These are phyloP conservation scores for Philopedon plagiatum DNA, from an alignment of 2,888 invertebrate species.

Conservation along the genomic window DNA sequence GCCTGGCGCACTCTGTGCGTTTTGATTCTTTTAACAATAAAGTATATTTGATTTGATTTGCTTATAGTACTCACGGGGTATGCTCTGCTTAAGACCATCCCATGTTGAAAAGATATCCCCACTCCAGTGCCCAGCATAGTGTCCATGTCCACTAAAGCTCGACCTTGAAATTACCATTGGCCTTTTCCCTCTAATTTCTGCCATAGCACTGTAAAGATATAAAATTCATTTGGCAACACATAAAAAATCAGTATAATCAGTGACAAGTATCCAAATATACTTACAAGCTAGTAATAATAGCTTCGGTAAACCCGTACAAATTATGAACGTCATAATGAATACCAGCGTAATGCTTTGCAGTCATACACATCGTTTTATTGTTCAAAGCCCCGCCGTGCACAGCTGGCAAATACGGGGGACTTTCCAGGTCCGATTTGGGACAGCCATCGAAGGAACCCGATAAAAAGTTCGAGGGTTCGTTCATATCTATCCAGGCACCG, in stretches of 20 bases:
- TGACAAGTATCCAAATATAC: conserved; percentile 60
- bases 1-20: too few species aligned
- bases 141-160: conserved; percentile 82
- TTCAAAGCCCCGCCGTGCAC: conserved; percentile 74
- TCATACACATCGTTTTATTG: conserved; percentile 86
- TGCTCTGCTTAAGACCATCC: conserved; percentile 82
- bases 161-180: conserved; percentile 86
- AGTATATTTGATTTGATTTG: too few species aligned
- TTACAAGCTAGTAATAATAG: conserved; percentile 82
- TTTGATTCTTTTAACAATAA: too few species aligned
- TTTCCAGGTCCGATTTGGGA: conserved; percentile 72
- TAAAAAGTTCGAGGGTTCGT: conserved; percentile 88
- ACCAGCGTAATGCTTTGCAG: conserved; percentile 79
- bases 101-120: conserved; percentile 85
- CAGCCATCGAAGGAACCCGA: conserved; percentile 73
- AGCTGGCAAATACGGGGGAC: conserved; percentile 79
- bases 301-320: conserved; percentile 82
- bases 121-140: conserved; percentile 86
- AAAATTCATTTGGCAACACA: background rate
- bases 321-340: conserved; percentile 85
- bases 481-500: conserved; percentile 94
- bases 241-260: background rate
- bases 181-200: conserved; percentile 77
- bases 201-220: conserved; percentile 75
- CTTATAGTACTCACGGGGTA: conserved; percentile 78